Percentiles rank a stretch among this genome's conserved stretches.
Conservation (phyloP, 2,113 vertebrate species). For the Lepisosteus osseus region DNA sequence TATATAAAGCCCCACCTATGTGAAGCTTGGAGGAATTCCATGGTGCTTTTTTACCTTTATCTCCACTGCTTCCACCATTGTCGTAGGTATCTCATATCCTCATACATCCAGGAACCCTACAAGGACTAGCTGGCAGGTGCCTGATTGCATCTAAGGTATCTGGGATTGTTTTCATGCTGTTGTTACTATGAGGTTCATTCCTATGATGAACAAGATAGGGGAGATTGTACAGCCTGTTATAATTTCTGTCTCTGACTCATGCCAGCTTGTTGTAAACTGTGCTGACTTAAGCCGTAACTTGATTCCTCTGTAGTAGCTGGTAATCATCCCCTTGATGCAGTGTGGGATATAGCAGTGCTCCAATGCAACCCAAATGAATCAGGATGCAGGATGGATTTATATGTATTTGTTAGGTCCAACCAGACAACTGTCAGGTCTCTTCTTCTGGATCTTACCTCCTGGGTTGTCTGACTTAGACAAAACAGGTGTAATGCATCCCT, state of each 20-base stretch:
- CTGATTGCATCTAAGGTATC: slow-evolving; percentile 3
- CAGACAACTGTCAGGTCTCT: not conserved
- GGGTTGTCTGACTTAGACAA: not conserved
- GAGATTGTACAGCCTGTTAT: slow-evolving; percentile 13
- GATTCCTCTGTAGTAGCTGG: not conserved
- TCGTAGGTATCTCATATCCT: slow-evolving; percentile 9
- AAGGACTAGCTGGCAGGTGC: not conserved
- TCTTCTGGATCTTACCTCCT: slow-evolving; percentile 4
- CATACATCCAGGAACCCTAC: slow-evolving; percentile 21
- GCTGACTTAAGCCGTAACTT: not conserved
- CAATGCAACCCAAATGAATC: not conserved
- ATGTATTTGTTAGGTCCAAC: not conserved
- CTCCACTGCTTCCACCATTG: slow-evolving; percentile 13
- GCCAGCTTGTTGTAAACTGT: slow-evolving; percentile 13
- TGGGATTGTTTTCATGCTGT: not conserved
- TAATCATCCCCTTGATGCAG: not conserved
- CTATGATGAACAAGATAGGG: slow-evolving; percentile 20
- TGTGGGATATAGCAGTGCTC: not conserved
- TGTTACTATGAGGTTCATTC: slow-evolving; percentile 22
- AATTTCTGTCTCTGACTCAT: slow-evolving; percentile 16
- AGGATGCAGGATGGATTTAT: slow-evolving; percentile 5
- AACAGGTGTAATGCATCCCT: too few relatives aligned
- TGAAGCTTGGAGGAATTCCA: not conserved
- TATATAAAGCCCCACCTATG: slow-evolving; percentile 1
- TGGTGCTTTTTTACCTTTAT: slow-evolving; percentile 6